phyloP scores from a whole-genome alignment of 2,113 vertebrate genomes.

The Montifringilla adamsi region DNA sequence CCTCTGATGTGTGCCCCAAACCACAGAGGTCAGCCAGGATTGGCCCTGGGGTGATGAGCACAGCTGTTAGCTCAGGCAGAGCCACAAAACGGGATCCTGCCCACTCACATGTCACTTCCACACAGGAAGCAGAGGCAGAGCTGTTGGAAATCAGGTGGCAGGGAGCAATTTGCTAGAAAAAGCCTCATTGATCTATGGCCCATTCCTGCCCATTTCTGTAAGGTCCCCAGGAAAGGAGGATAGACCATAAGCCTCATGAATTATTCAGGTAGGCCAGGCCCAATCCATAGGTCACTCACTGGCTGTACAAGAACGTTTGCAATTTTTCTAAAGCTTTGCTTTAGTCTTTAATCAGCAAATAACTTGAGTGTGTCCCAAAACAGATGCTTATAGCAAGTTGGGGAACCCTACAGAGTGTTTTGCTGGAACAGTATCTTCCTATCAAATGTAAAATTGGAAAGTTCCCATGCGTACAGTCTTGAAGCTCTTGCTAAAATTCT shows the following conservation, averaged over 20 bases:
- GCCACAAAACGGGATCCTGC: background rate
- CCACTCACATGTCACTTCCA: background rate
- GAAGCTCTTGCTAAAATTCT: background rate
- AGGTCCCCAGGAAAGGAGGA: background rate
- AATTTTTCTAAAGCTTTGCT: background rate
- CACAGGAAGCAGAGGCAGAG: background rate
- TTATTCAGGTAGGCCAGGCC: slow-evolving; percentile 13
- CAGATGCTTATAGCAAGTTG: slow-evolving; percentile 5
- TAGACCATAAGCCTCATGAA: slow-evolving; percentile 9
- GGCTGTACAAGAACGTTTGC: background rate
- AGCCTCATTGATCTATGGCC: background rate
- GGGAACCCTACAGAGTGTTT: background rate
- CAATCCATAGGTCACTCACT: background rate
- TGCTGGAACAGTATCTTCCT: background rate
- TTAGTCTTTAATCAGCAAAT: slow-evolving; percentile 32
- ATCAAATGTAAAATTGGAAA: background rate
- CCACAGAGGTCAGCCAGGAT: background rate
- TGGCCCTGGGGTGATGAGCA: background rate
- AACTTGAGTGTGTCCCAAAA: slow-evolving; percentile 8
- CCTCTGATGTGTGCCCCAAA: background rate
- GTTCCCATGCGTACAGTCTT: background rate
- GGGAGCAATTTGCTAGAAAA: background rate
- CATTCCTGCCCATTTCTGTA: background rate
- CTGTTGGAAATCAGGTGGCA: background rate
- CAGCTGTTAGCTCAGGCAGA: background rate